Evolutionary conservation across 2,888 invertebrate species (phyloP).

Genomic region (Notodonta dromedarius): DNA sequence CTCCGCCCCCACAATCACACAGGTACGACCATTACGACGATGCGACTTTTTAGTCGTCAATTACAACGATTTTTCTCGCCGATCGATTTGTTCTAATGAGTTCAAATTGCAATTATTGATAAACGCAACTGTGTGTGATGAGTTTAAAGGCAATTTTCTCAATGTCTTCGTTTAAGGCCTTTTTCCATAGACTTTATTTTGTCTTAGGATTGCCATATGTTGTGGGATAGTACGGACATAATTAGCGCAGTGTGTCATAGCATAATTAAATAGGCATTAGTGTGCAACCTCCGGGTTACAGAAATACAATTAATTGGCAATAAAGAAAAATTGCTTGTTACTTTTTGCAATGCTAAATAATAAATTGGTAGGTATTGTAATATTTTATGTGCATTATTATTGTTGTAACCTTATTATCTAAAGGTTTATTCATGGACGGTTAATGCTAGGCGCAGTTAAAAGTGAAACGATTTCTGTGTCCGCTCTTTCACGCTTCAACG

Average conservation of each 20-base stretch:
- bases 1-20: conserved; percentile 52
- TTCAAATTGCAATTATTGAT: conserved; percentile 76
- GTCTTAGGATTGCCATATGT: neutral
- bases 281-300: conserved; percentile 4
- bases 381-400: conserved; percentile 6
- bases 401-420: neutral
- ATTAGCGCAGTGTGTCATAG: neutral
- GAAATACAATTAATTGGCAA: conserved; percentile 4
- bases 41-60: conserved; percentile 62
- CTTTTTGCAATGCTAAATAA: neutral
- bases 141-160: conserved; percentile 41
- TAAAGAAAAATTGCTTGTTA: conserved; percentile 2
- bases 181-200: neutral
- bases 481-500: conserved; percentile 2
- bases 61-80: conserved; percentile 60
- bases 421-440: neutral
- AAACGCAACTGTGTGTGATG: conserved; percentile 34
- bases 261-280: conserved; percentile 6
- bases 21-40: conserved; percentile 46
- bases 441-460: neutral
- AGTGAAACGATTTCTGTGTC: neutral
- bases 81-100: conserved; percentile 74
- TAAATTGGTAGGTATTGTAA: conserved; percentile 4
- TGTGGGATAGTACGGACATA: neutral
- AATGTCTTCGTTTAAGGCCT: conserved; percentile 5